phyloP scores from a whole-genome alignment of 2,113 vertebrate species.

The Turdus rufiventris region DNA sequence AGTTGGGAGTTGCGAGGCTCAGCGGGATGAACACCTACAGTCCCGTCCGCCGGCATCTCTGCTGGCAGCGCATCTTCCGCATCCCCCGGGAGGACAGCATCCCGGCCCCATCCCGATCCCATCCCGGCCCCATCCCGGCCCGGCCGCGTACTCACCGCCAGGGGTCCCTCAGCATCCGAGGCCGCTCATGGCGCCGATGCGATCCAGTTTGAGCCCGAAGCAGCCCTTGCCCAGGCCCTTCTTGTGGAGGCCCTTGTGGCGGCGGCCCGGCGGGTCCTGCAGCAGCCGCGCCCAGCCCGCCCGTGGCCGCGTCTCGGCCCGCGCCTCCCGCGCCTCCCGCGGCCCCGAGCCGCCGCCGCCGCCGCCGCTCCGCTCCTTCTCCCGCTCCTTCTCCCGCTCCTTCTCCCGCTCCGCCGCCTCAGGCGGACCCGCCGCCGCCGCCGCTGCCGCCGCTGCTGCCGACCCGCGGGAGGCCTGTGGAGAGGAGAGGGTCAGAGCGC shows the following conservation, averaged over 20 bases:
- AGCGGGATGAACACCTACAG: background rate
- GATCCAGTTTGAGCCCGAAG: conserved; percentile 96
- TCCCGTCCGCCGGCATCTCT: background rate
- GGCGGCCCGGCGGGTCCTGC: conserved; percentile 81
- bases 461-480: conserved; percentile 10
- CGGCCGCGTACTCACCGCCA: background rate
- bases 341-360: background rate
- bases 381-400: background rate
- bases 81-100: background rate
- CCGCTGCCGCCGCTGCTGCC: background rate
- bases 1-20: background rate
- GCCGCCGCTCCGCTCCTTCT: background rate
- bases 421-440: background rate
- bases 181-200: conserved; percentile 92
- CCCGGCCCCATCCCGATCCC: background rate
- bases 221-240: conserved; percentile 86
- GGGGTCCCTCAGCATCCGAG: conserved; percentile 86
- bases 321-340: background rate
- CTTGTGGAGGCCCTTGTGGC: conserved; percentile 81
- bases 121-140: background rate
- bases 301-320: background rate
- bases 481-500: background rate
- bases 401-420: background rate
- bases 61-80: background rate
- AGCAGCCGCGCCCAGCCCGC: conserved; percentile 79